phyloP scores from a whole-genome alignment of 2,113 vertebrate species.

The Pimephales promelas region DNA sequence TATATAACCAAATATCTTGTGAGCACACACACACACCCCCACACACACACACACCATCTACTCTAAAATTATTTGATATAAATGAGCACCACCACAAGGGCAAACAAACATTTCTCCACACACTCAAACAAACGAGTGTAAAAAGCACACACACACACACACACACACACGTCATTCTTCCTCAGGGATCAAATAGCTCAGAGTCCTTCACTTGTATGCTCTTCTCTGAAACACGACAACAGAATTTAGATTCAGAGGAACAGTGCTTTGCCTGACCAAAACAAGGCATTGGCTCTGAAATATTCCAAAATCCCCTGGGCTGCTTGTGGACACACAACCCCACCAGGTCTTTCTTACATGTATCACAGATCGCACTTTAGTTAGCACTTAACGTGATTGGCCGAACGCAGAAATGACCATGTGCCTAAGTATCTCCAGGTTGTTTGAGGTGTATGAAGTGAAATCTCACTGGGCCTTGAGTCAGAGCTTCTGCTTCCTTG shows the following conservation, averaged over 20 bases:
- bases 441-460: constrained; percentile 11
- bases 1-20: constrained; percentile 25
- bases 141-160: not conserved
- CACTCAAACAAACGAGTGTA: not conserved
- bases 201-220: constrained; percentile 15
- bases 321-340: not conserved
- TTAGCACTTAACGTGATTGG: constrained; percentile 12
- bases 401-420: not conserved
- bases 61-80: not conserved
- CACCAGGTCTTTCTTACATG: not conserved
- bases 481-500: not conserved
- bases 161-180: constrained; percentile 7
- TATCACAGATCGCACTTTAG: not conserved
- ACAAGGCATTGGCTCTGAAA: not conserved
- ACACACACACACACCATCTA: not conserved
- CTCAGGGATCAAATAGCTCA: constrained; percentile 31
- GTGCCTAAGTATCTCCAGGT: constrained; percentile 1
- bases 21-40: not conserved
- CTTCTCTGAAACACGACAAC: not conserved
- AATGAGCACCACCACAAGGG: not conserved
- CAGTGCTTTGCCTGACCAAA: not conserved
- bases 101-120: constrained; percentile 3
- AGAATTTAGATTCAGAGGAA: constrained; percentile 9
- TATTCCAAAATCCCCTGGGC: constrained; percentile 5
- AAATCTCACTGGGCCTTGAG: not conserved